Conservation (phyloP, 2,888 invertebrate genomes). For the Monopis laevigella region DNA sequence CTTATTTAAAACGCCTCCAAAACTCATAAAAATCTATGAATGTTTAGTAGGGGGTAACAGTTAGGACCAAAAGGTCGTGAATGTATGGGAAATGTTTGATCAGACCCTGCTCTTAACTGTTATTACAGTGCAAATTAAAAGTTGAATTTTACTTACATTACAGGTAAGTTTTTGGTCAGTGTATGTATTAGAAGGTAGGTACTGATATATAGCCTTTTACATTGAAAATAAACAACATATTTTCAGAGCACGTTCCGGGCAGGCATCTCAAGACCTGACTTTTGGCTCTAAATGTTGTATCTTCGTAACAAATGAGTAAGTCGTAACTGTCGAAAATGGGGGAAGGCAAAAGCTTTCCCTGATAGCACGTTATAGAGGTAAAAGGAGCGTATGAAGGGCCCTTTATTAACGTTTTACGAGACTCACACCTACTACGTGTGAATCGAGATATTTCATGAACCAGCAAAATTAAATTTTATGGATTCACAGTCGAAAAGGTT, state of each 20-base stretch:
- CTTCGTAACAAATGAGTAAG: conserved; percentile 11
- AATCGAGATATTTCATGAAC: conserved; percentile 16
- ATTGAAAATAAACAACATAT: too few relatives aligned
- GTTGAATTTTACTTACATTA: too few relatives aligned
- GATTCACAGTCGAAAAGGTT: conserved; percentile 6
- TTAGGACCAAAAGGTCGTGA: too few relatives aligned
- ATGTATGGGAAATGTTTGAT: too few relatives aligned
- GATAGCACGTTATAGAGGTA: conserved; percentile 23
- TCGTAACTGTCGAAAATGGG: conserved; percentile 12
- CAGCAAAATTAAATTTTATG: conserved; percentile 17
- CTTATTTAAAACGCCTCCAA: too few relatives aligned
- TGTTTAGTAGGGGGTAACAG: too few relatives aligned
- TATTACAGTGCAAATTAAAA: too few relatives aligned
- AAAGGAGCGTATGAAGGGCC: conserved; percentile 27
- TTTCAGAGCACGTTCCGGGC: conserved; percentile 6
- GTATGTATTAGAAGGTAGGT: too few relatives aligned
- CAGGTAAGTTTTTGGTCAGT: too few relatives aligned
- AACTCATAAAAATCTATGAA: too few relatives aligned
- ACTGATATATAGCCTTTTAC: too few relatives aligned
- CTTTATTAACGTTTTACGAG: conserved; percentile 33
- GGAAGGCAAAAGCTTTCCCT: conserved; percentile 27
- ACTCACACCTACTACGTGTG: conserved; percentile 12
- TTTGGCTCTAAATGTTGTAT: conserved; percentile 9
- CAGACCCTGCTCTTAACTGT: too few relatives aligned
- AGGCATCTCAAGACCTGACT: not conserved